phyloP scores from a whole-genome alignment of 2,888 invertebrate genomes.

The Dioctria linearis region DNA sequence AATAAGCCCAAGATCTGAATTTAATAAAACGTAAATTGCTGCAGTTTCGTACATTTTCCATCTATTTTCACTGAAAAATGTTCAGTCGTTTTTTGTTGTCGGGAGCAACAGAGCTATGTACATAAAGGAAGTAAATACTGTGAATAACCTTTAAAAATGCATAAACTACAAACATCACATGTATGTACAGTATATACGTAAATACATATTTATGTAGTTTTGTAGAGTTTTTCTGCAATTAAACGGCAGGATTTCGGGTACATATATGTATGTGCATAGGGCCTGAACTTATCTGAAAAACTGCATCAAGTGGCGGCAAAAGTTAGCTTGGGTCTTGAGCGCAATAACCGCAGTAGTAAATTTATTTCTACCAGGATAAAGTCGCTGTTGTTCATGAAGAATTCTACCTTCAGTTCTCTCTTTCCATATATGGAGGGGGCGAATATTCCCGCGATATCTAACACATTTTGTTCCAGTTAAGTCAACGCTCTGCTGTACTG shows the following conservation, averaged over 20 bases:
- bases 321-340: neutral
- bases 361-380: neutral
- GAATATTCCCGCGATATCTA: neutral
- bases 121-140: slow-evolving; percentile 6
- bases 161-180: slow-evolving; percentile 16
- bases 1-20: neutral
- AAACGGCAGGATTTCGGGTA: neutral
- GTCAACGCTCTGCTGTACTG: neutral
- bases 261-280: neutral
- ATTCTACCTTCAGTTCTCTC: neutral
- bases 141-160: neutral
- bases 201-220: neutral
- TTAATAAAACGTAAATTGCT: slow-evolving; percentile 23
- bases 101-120: neutral
- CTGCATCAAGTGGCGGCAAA: slow-evolving; percentile 1
- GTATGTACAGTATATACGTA: neutral
- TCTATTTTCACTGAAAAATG: neutral
- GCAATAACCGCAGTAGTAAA: neutral
- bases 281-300: neutral
- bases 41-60: slow-evolving; percentile 17
- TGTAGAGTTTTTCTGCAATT: neutral
- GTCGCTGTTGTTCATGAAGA: neutral
- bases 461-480: neutral
- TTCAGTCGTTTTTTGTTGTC: neutral
- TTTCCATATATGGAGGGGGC: neutral